Base-by-base conservation (phyloP, 2,888 invertebrate genomes). In the Cerceris ruficornis region DNA sequence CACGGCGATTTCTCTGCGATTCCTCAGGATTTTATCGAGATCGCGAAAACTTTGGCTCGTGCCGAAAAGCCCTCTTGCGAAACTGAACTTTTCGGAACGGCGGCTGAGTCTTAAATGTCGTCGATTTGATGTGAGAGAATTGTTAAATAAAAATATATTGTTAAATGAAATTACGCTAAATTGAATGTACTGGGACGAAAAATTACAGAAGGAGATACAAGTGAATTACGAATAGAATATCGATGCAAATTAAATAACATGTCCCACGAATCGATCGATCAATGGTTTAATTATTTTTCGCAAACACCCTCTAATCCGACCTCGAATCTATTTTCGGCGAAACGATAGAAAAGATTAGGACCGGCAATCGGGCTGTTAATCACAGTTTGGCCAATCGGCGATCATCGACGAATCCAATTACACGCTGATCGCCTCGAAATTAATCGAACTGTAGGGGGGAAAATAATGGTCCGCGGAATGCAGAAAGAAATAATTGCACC, bases 21-120 rank as follows among this genome's bases (percentile, higher is more conserved):
- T 83, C 77, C 83, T 81, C 69, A 14, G 76, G 74, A 86, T 85
- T 85, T 87, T 87, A 86, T 86, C 84, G 73, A 79, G 68, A 69
- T 70, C 77, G 67, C 61, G 75, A 62, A 76, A 77, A 68, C 58
- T 28, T 28, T 28, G 65, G 57, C 50, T 62, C 66, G 69, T 46
- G 42, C 60, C 57, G 61, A 80, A 67, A 65, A 71, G 81, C 64
- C 75, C 14, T 41, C 49, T 52, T n/a, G 73, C 70, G 62, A 55
- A 49, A 43, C 60, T 71, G 55, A 80, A 83, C 77, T 78, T 78
- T 76, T 62, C 77, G 11, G 5, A 46, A 46, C 46, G 46, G 5
- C 46, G 46, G 11, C 1, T 46, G 8, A 46, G 11, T 46, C 2
- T 46, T 46, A 0, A 11, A 46, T 28, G 28, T 1, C 4, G 4